Evolutionary conservation across 2,113 vertebrate species (phyloP).

Genomic region (Pteruthius melanotis): DNA sequence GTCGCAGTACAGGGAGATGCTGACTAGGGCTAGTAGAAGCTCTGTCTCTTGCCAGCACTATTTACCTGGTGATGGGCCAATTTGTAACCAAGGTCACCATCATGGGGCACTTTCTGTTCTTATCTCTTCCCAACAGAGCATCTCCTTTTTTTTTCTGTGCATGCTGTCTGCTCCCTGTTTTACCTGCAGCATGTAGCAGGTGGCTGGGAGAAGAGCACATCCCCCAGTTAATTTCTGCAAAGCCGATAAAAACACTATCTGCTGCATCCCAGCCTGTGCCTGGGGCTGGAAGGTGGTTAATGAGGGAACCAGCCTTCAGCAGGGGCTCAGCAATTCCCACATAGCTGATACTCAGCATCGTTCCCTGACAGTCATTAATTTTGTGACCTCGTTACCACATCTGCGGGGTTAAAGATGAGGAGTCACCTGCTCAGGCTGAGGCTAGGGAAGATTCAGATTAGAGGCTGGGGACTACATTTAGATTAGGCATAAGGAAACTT

Average conservation of each 20-base stretch:
- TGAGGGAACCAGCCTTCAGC: background rate
- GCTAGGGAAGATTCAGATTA: background rate
- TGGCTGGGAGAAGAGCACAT: background rate
- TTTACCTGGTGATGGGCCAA: background rate
- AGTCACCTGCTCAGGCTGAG: background rate
- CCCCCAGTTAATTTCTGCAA: background rate
- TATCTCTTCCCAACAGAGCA: background rate
- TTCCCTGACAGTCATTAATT: background rate
- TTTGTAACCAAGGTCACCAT: background rate
- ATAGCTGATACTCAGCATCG: accelerated
- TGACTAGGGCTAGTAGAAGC: background rate
- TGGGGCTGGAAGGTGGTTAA: background rate
- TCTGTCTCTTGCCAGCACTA: background rate
- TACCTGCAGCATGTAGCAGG: background rate
- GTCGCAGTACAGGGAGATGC: background rate
- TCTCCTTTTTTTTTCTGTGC: background rate
- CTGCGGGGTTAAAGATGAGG: background rate
- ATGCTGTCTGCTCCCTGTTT: background rate
- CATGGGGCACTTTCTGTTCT: background rate
- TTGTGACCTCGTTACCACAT: accelerated
- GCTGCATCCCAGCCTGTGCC: background rate
- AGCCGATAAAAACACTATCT: background rate
- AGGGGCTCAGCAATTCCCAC: background rate
- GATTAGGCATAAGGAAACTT: background rate
- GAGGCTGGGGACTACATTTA: background rate